Evolutionary conservation across 1,140 invertebrate genomes (phyloP).

Genomic region (Euborellia annulipes): DNA sequence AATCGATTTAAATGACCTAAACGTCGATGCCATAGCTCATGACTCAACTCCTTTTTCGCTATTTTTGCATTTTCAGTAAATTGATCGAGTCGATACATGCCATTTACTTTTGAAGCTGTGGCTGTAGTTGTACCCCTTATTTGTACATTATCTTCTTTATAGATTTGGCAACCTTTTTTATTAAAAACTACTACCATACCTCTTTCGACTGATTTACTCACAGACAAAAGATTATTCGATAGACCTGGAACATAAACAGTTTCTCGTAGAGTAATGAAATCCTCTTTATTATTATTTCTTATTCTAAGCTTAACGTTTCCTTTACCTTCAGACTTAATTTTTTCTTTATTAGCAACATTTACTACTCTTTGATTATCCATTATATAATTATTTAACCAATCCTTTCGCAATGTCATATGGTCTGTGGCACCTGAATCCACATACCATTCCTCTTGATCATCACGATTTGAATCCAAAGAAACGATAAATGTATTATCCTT

Average conservation of each 20-base stretch:
- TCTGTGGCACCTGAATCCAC: not conserved
- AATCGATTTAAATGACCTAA: slow-evolving; percentile 13
- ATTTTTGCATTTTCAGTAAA: not conserved
- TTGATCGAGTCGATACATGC: not conserved
- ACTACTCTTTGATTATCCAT: not conserved
- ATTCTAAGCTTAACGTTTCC: not conserved
- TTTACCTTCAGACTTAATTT: not conserved
- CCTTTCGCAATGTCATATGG: not conserved
- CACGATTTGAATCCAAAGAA: not conserved
- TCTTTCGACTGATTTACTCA: not conserved
- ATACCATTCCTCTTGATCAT: not conserved
- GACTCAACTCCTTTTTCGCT: not conserved
- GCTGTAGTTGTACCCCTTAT: not conserved
- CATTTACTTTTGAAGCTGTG: not conserved
- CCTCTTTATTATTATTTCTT: not conserved
- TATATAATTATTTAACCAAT: not conserved
- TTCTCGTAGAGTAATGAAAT: not conserved
- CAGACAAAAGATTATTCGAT: not conserved
- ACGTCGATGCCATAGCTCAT: slow-evolving; percentile 7
- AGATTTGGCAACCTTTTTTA: not conserved
- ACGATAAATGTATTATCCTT: not conserved
- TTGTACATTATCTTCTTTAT: not conserved
- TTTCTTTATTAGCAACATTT: not conserved
- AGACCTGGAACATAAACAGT: not conserved
- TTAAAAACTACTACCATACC: not conserved